Evolutionary conservation across 2,888 invertebrate genomes (phyloP).

Genomic region (Dyspetes luteomarginatus): DNA sequence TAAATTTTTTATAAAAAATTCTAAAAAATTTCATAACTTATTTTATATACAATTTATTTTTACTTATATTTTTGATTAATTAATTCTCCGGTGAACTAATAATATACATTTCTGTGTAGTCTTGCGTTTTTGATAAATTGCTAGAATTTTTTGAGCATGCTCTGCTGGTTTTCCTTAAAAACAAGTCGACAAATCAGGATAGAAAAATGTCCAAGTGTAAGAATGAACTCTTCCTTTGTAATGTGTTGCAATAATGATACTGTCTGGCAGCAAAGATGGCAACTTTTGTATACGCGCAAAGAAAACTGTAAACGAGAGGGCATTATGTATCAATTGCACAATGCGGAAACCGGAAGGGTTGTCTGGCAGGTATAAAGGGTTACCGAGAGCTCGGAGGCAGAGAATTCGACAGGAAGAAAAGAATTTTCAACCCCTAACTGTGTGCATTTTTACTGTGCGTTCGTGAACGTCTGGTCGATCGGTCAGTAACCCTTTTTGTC

Average conservation of each 20-base stretch:
- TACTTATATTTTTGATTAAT: not conserved
- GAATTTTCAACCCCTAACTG: not conserved
- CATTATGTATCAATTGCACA: constrained; percentile 37
- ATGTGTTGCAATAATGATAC: not conserved
- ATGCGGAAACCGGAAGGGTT: constrained; percentile 22
- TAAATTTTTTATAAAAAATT: not conserved
- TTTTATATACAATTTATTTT: not conserved
- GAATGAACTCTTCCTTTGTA: constrained; percentile 4
- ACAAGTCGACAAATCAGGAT: constrained; percentile 39
- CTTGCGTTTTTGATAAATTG: not conserved
- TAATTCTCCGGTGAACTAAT: no score
- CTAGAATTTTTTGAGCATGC: constrained; percentile 2
- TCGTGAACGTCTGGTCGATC: not conserved
- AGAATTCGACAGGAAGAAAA: constrained; percentile 2
- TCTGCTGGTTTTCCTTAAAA: not conserved
- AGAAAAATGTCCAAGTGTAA: constrained; percentile 11
- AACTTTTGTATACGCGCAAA: constrained; percentile 16
- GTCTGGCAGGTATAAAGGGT: constrained; percentile 61
- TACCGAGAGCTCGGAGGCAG: constrained; percentile 26
- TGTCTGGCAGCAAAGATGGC: constrained; percentile 21
- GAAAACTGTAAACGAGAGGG: constrained; percentile 48
- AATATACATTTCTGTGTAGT: no score
- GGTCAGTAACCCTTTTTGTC: constrained; percentile 61
- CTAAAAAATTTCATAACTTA: not conserved
- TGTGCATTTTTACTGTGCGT: not conserved